A percentile compares a stretch with the other conserved stretches of the same genome.
Conservation (phyloP, 2,888 invertebrate species). For the Dicroscelio sp. region DNA sequence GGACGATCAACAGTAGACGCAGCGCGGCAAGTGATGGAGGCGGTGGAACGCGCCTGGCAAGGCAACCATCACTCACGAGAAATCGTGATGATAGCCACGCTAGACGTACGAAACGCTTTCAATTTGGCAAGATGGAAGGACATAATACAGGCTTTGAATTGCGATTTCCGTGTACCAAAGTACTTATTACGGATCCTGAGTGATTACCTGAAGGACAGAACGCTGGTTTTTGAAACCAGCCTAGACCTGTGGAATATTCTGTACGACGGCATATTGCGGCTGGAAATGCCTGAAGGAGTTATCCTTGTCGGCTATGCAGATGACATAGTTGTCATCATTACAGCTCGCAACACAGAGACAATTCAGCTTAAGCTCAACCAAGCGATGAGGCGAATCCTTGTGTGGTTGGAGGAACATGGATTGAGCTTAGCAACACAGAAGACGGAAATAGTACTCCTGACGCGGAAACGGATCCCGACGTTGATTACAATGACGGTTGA, state of each 20-base stretch:
- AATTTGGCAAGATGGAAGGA: neutral
- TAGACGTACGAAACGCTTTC: slow-evolving; percentile 19
- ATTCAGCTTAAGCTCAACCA: neutral
- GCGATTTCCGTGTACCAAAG: neutral
- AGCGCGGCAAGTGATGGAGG: neutral
- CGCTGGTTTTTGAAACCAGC: slow-evolving; percentile 52
- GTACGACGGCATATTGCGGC: slow-evolving; percentile 62
- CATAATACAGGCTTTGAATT: neutral
- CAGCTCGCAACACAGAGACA: neutral
- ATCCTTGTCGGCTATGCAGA: neutral
- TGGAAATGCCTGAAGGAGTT: neutral
- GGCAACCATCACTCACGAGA: slow-evolving; percentile 32
- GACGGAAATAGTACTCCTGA: too few species aligned
- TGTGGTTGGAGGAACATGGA: too few species aligned
- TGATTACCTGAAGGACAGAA: slow-evolving; percentile 68
- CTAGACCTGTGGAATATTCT: slow-evolving; percentile 67
- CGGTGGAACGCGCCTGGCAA: neutral
- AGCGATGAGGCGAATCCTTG: slow-evolving; percentile 12
- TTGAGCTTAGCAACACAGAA: too few species aligned
- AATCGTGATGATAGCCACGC: neutral
- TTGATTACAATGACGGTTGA: neutral
- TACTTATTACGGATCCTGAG: neutral
- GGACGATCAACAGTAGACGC: slow-evolving; percentile 25
- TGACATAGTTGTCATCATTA: neutral
- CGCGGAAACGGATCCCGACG: neutral